Evolutionary conservation across 2,888 invertebrate species (phyloP), one percentile per base, ranked within the genome.

Genomic region (Limnephilus auricula): DNA sequence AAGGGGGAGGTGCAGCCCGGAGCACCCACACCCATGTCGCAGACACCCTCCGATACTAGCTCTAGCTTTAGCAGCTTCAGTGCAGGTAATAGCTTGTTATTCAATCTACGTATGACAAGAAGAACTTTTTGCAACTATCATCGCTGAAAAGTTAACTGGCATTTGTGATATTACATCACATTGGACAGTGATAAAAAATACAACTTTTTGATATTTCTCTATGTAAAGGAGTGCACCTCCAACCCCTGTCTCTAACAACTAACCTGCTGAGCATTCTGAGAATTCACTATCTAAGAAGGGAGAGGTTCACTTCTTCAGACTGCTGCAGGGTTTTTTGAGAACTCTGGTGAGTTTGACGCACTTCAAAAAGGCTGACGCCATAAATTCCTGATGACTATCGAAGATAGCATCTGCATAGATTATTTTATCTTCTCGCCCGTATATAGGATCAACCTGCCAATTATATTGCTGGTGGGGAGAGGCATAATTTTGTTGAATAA

Each of bases 61-160:
- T 97, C 97, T 94, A 97, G 97, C 95, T 96, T 98, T 94, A 97
- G 97, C 95, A 97, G 97, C 94, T 97, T 98, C 94, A 96, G 90
- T 94, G 96, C 97, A 93, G 97, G 97, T 95, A 94, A 95, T 93
- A 93, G 15, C 3, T 25, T 25, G 5, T 25, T 65, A 4, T 65
- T 65, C 25, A 78, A 78, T 13, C 31, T 30, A 65, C 2, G 6
- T 25, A n/a, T 65, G 9, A 65, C 2, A 9, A n/a, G 65, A n/a
- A 65, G 25, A 25, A n/a, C n/a, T n/a, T 5, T 9, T 1, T 25
- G 65, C 18, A 10, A 2, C 65, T n/a, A 25, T 65, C 65, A 65
- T 25, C 6, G 2, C 9, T 25, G 65, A 65, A 65, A 25, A 50
- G 25, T 65, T 65, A 25, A 65, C 50, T 15, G 50, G 5, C 5